Conservation (phyloP, 2,888 invertebrate species). For the Cheiracanthium punctorium region DNA sequence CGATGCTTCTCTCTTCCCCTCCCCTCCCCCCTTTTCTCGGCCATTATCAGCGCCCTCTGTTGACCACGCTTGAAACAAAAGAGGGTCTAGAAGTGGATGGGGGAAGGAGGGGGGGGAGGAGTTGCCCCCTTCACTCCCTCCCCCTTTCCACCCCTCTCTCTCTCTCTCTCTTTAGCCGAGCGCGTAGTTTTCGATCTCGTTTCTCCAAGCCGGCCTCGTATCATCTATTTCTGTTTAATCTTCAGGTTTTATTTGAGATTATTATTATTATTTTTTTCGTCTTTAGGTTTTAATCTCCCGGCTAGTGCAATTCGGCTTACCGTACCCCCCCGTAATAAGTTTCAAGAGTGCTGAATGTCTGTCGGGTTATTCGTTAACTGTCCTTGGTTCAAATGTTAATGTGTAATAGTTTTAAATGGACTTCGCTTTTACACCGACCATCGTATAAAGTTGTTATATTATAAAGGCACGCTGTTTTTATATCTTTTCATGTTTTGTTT, state of each 20-base stretch:
- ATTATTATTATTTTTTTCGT: too few species aligned
- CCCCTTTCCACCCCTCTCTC: constrained; percentile 8
- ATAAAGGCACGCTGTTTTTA: too few species aligned
- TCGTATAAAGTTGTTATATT: too few species aligned
- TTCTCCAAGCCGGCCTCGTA: neutral
- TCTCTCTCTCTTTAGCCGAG: too few species aligned
- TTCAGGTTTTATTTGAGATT: constrained; percentile 30
- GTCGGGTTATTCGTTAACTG: too few species aligned
- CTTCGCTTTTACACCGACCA: too few species aligned
- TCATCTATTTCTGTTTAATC: constrained; percentile 22
- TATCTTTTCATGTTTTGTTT: too few species aligned
- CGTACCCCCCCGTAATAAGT: too few species aligned
- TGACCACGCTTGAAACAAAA: constrained; percentile 56
- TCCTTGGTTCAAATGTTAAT: too few species aligned
- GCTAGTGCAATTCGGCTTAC: constrained; percentile 25
- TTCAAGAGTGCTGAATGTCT: too few species aligned
- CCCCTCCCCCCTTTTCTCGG: constrained; percentile 19
- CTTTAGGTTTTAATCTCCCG: constrained; percentile 26
- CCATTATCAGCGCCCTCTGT: constrained; percentile 47
- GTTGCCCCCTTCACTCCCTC: neutral
- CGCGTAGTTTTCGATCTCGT: constrained; percentile 6
- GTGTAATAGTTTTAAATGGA: too few species aligned
- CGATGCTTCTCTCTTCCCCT: neutral
- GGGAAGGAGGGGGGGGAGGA: constrained; percentile 4
- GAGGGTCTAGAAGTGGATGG: constrained; percentile 28